Base-by-base conservation (phyloP, 2,797 vertebrate species). In the Emys orbicularis region DNA sequence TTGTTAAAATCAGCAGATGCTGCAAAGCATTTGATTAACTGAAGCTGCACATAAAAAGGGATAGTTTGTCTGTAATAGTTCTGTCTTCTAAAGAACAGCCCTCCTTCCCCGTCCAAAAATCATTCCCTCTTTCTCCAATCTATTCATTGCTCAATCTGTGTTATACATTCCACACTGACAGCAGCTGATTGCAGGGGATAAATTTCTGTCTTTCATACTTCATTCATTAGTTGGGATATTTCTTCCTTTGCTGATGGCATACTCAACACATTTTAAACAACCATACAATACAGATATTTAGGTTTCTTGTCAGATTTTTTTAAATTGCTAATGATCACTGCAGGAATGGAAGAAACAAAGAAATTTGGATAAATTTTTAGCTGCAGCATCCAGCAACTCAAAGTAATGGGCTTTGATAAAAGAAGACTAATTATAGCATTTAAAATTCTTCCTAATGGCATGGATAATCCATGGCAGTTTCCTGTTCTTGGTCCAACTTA, bases 1-100 rank as follows among this genome's bases (percentile, higher is more conserved):
- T 37, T 90, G 56, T 87, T 83, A 61, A 65, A 84, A 52, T 68
- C 83, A 95, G 12, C 53, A 97, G 84, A 83, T 95, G 92, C 83
- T 23, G 4, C 61, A 92, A 92, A 93, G 18, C 18, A 76, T 92
- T 95, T 88, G 81, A 95, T 92, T 91, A 95, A 87, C 34, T 92
- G 2, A 85, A 95, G 52, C 37, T 95, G 72, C 1, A 18, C 80
- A 74, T 34, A 52, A 96, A 83, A 25, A 84, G 34, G 29, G 65
- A 68, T 37, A 65, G 59, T 52, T 89, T 85, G 82, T 93, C 82
- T 74, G 82, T 57, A 87, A 56, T 82, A 90, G 44, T 7, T 59
- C 89, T 89, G 59, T 84, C 93, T 54, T 57, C 37, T 84, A 81
- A 94, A 84, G 74, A 94, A 72, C 86, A 21, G 19, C 21, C 19